These are phyloP conservation scores for Apis laboriosa DNA, from an alignment of 1,140 invertebrate genomes.

Conservation along the genomic window DNA sequence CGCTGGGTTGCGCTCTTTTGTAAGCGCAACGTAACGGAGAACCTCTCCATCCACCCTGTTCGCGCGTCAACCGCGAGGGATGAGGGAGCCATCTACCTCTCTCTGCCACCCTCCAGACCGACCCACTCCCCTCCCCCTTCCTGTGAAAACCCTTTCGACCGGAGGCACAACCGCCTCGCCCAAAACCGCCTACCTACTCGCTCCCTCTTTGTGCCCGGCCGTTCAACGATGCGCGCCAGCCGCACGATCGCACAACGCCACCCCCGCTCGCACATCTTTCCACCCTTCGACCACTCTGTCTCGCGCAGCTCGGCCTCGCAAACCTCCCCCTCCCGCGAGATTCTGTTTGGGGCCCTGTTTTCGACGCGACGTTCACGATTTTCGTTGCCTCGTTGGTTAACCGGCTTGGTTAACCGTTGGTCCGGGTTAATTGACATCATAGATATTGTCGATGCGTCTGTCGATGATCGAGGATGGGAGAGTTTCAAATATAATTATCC, in stretches of 20 bases:
- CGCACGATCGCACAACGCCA: conserved; percentile 25
- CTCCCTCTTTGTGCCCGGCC: conserved; percentile 54
- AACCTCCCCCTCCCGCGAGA: neutral
- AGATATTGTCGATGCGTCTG: too few species aligned
- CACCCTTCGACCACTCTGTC: conserved; percentile 22
- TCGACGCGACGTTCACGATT: neutral
- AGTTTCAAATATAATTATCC: neutral
- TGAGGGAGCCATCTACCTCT: conserved; percentile 7
- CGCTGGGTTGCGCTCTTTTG: conserved; percentile 67
- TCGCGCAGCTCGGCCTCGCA: conserved; percentile 28
- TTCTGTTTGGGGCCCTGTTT: neutral
- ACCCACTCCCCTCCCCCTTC: conserved; percentile 20
- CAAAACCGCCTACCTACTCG: conserved; percentile 28
- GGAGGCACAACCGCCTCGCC: neutral
- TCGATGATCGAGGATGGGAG: too few species aligned
- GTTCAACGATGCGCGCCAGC: conserved; percentile 56
- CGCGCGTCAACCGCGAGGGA: conserved; percentile 46
- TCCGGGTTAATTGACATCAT: too few species aligned
- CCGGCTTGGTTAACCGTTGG: neutral
- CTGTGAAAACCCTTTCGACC: conserved; percentile 11
- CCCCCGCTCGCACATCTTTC: neutral
- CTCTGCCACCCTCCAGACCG: conserved; percentile 16
- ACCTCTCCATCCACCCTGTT: neutral
- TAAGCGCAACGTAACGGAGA: conserved; percentile 65
- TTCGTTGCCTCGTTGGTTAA: conserved; percentile 3